These are phyloP conservation scores for Eira barbara DNA, from an alignment of 2,113 vertebrate species.

Conservation along the genomic window DNA sequence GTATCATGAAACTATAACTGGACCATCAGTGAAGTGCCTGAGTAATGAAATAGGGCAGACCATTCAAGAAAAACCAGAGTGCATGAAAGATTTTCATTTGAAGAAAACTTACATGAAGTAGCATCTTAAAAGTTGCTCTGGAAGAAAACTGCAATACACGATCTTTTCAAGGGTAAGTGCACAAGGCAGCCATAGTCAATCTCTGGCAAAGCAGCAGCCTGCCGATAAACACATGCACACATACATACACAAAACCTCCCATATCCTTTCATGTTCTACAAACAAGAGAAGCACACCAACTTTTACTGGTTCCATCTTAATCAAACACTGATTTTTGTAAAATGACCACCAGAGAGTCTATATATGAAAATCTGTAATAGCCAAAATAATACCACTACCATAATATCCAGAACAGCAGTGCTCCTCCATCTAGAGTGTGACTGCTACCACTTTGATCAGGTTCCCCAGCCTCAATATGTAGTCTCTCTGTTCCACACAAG, in stretches of 20 bases:
- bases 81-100: neutral
- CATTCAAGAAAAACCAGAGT: neutral
- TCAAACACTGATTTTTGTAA: neutral
- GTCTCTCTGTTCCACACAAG: neutral
- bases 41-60: neutral
- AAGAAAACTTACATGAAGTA: slow-evolving; percentile 13
- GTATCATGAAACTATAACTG: neutral
- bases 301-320: neutral
- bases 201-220: neutral
- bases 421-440: neutral
- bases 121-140: neutral
- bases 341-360: neutral
- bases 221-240: neutral
- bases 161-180: neutral
- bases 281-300: neutral
- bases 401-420: neutral
- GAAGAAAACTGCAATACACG: slow-evolving; percentile 22
- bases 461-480: neutral
- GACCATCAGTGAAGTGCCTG: neutral
- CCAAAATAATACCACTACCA: neutral
- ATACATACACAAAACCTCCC: neutral
- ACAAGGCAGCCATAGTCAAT: neutral
- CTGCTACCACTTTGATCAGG: neutral
- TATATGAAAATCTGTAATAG: neutral
- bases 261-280: neutral